Conservation (phyloP, 2,113 vertebrate genomes). For the Todiramphus chloris region DNA sequence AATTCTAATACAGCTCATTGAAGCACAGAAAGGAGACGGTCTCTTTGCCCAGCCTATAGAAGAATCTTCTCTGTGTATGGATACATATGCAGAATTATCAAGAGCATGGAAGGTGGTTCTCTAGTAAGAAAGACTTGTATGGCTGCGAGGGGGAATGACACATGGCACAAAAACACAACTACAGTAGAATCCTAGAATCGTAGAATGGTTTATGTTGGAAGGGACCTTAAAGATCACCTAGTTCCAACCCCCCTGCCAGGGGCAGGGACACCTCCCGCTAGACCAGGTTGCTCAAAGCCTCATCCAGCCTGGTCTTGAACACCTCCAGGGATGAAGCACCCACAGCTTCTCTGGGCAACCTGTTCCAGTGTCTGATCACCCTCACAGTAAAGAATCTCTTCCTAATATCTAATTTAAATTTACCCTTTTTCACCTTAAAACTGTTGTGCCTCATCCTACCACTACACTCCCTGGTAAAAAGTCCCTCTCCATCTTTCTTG, state of each 20-base stretch:
- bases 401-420: neutral
- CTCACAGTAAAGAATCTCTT: neutral
- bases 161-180: neutral
- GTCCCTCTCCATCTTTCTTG: neutral
- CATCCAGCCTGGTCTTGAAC: neutral
- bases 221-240: neutral
- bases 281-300: neutral
- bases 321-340: too few species aligned
- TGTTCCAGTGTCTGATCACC: neutral
- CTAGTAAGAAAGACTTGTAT: neutral
- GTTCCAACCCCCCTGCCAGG: neutral
- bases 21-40: neutral
- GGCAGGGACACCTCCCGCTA: neutral
- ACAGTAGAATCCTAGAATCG: neutral
- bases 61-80: neutral
- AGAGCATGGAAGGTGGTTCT: neutral
- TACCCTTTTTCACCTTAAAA: neutral
- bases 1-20: neutral
- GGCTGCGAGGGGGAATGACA: fast-evolving
- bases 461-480: neutral
- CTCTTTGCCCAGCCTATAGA: neutral
- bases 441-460: neutral
- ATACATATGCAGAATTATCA: neutral
- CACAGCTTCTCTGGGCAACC: neutral
- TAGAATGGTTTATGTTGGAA: neutral